These are phyloP conservation scores for Acleris sparsana DNA, from an alignment of 2,888 invertebrate genomes.

Conservation along the genomic window DNA sequence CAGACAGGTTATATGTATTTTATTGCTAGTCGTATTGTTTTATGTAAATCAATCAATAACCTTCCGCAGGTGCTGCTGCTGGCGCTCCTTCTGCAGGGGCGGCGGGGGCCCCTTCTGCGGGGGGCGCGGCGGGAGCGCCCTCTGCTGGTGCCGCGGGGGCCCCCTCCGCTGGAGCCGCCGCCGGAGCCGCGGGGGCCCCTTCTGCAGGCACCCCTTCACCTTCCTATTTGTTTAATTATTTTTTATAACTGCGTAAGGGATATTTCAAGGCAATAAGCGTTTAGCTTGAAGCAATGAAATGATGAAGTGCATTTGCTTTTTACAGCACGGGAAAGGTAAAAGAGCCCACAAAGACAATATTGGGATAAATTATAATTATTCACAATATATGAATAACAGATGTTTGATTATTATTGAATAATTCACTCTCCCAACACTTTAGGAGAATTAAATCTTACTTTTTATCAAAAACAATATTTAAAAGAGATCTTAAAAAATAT, in stretches of 20 bases:
- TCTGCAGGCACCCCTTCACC: slow-evolving; percentile 54
- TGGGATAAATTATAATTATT: no score
- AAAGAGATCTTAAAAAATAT: no score
- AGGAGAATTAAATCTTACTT: no score
- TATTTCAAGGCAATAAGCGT: slow-evolving; percentile 2
- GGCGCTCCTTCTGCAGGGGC: slow-evolving; percentile 53
- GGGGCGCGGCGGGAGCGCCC: slow-evolving; percentile 51
- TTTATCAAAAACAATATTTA: no score
- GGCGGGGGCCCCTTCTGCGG: slow-evolving; percentile 48
- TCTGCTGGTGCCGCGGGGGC: slow-evolving; percentile 50
- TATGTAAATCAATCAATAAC: neutral
- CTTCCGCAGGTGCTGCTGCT: slow-evolving; percentile 38
- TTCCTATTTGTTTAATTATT: slow-evolving; percentile 37
- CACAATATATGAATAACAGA: no score
- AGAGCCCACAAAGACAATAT: no score
- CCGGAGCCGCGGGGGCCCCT: slow-evolving; percentile 38
- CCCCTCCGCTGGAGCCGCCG: slow-evolving; percentile 47
- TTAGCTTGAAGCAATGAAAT: slow-evolving; percentile 5
- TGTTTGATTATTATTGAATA: no score
- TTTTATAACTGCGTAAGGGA: neutral
- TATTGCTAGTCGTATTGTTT: neutral
- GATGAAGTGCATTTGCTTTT: no score
- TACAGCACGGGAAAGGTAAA: no score
- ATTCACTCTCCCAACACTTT: no score
- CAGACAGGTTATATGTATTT: no score